Base-by-base conservation (phyloP, 1,140 invertebrate species). In the Nixonia krombeini region DNA sequence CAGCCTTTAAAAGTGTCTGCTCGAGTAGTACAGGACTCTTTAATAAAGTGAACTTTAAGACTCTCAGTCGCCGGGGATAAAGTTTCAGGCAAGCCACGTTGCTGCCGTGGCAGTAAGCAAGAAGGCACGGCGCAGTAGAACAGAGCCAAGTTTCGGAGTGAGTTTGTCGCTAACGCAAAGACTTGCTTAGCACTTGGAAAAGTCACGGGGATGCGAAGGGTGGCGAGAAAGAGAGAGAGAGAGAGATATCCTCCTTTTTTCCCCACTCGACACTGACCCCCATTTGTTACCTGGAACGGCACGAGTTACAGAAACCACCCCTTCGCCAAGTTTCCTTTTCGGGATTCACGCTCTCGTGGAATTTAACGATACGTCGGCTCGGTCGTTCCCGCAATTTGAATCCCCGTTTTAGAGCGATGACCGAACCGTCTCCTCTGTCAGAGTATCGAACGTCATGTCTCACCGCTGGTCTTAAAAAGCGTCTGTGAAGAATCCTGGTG, bases 1-100 rank as follows among this genome's bases (percentile, higher is more conserved):
- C 2, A 51, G 25, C 46, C 31, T 67, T 35, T 61, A 50, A 61
- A 61, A 61, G 51, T 56, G 51, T 57, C 51, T 67, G 35, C 38
- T 72, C 50, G 45, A 72, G 68, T 63, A 70, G 69, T 74, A 58
- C 62, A 66, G 64, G 66, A 64, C 67, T 76, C 77, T 80, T 80
- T 80, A 80, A 79, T 80, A 79, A 79, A 79, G 74, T 73, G 74
- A 78, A 79, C 72, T 80, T 79, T 76, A 79, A 79, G 75, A 75
- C 68, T 78, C 57, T 49, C 40, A 51, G 67, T 75, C 64, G 69
- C 58, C 68, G 66, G 72, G 72, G 74, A 78, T 79, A 79, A 80
- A 80, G 74, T 79, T 80, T 73, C 72, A 66, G 67, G 55, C 59
- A 56, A 66, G 58, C 64, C 67, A 71, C 65, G 58, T 74, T 33